Conservation (phyloP, 2,797 vertebrate genomes). For the Pseudochaenichthys georgianus region DNA sequence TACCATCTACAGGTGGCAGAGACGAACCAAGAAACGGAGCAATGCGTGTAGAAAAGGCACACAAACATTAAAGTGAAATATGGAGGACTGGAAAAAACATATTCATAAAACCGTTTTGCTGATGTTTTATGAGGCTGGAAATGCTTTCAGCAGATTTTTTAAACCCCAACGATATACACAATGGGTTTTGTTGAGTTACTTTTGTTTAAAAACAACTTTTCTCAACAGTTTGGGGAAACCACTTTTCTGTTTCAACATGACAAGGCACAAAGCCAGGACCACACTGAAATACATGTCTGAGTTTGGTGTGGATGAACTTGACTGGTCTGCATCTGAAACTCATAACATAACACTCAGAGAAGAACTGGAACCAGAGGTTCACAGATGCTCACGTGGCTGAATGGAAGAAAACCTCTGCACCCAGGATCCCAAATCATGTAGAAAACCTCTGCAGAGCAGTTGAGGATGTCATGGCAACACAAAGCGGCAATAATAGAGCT, state of each 20-base stretch:
- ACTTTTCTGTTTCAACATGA: neutral
- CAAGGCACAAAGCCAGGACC: neutral
- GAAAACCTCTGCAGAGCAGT: neutral
- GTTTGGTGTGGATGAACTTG: neutral
- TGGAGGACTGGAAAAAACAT: neutral
- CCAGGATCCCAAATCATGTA: neutral
- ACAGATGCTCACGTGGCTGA: neutral
- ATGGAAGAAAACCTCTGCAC: neutral
- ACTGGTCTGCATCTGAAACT: neutral
- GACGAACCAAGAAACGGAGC: neutral
- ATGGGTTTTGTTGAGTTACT: neutral
- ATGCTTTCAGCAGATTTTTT: neutral
- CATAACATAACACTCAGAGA: neutral
- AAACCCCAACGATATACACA: neutral
- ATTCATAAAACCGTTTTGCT: neutral
- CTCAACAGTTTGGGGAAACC: neutral
- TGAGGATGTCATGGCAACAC: constrained; percentile 1
- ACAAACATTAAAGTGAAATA: neutral
- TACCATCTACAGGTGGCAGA: neutral
- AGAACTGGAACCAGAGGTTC: neutral
- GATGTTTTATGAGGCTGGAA: neutral
- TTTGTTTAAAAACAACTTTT: neutral
- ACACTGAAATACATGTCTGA: neutral
- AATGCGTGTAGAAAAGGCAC: neutral
- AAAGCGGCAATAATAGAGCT: neutral